Base-by-base conservation (phyloP, 2,888 invertebrate genomes). In the Drymonia ruficornis region DNA sequence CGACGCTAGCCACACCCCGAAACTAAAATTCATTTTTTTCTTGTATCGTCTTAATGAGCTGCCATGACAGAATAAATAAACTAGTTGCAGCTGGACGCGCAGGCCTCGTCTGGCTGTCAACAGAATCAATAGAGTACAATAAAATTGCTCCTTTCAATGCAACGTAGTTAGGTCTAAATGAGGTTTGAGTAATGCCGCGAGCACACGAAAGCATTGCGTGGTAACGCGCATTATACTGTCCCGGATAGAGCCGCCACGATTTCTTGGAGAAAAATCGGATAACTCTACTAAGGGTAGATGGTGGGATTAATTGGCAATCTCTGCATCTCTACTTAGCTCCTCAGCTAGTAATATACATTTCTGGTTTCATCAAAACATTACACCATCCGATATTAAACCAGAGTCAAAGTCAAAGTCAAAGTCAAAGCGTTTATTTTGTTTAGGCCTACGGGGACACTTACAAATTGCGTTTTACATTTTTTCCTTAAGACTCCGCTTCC, bases 71-170 rank as follows among this genome's bases (percentile, higher is more conserved):
- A 82, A 83, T 74, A 82, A 59, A 87, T 82, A 82, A 83, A 83
- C 79, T 75, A 76, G 81, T 81, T 78, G 70, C 72, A 74, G 62
- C 78, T 79, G 76, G 80, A 82, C 75, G 73, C 76, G 75, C 82
- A 83, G 84, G 79, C 80, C 79, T 76, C 70, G 73, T 78, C 63
- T 61, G 70, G 70, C 81, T 86, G 88, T 89, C 89, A 86, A 80
- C 79, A 81, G 86, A 90, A 88, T 90, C 91, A 91, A 91, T 91
- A 90, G 84, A 84, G 81, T 82, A 89, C 88, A 88, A 89, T 91
- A 91, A 91, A 89, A 89, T 88, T 79, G 83, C 80, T 84, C 81
- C 87, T 83, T 86, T 87, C 87, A 89, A 89, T 89, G 88, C 88
- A 76, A 76, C 80, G 81, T 84, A 85, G 90, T 89, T 89, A 87